Base-by-base conservation (phyloP, 1,140 invertebrate species). In the Campodea augens region DNA sequence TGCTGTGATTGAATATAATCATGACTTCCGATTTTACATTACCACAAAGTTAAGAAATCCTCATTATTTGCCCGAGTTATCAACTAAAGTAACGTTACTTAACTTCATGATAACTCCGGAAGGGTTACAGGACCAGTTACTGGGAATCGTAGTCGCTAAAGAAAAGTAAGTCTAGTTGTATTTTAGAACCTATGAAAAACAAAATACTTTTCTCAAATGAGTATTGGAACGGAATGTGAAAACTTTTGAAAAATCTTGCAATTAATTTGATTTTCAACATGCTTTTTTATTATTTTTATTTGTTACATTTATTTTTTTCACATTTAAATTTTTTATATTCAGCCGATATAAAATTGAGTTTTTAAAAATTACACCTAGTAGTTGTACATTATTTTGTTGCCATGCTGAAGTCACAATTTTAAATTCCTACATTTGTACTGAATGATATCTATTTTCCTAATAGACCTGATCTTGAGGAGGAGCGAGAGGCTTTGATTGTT, bases 51-150 rank as follows among this genome's bases (percentile, higher is more conserved):
- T 71, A 13, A 57, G 66, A 20, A 71, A 72, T 53, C 71, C 71
- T 15, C 68, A 71, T 51, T 71, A 70, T 50, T 52, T 70, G 23
- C 68, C 69, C 0, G 71, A 73, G 55, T 62, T 65, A 5, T 57
- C 68, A 4, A 68, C 69, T 13, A 69, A 70, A 53, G 68, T 72
- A 18, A 65, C 66, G 0, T 51, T 73, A 21, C 51, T 73, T 41
- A 73, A 73, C 53, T 73, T 73, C 51, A 53, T 54, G 46, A 71
- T 74, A 43, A 73, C 71, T 4, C 62, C 63, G 12, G 67, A 71
- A 47, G 71, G 71, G 44, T 53, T 73, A 12, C 60, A 71, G 52
- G 71, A 72, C 52, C 70, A 73, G 55, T 55, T 73, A 25, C 52
- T 71, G 20, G 69, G 68, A 41, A 70, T 71, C 50, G 68, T 71